These are phyloP conservation scores for Acridotheres tristis DNA, from an alignment of 2,797 vertebrate species.

Conservation along the genomic window DNA sequence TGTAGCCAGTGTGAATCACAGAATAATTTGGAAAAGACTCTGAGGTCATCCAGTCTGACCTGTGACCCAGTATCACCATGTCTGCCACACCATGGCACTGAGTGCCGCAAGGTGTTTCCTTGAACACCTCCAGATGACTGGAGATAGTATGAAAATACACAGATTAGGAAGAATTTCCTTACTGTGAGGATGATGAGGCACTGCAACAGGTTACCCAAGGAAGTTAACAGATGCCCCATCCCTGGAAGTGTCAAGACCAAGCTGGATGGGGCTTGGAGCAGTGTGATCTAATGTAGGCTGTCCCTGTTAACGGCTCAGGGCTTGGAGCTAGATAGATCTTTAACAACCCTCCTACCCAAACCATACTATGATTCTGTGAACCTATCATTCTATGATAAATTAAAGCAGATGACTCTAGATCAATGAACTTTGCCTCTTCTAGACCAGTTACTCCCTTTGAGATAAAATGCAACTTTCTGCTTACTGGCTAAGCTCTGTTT, in stretches of 20 bases:
- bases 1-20: background rate
- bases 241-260: background rate
- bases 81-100: background rate
- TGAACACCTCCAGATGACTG: background rate
- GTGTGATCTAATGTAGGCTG: background rate
- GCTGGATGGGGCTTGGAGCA: background rate
- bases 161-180: background rate
- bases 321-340: background rate
- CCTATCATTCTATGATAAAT: background rate
- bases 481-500: background rate
- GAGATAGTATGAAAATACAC: background rate
- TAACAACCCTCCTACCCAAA: background rate
- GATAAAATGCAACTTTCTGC: background rate
- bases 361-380: background rate
- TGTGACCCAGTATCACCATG: background rate
- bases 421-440: background rate
- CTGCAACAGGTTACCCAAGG: background rate
- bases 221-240: background rate
- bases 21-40: background rate
- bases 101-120: too few species aligned
- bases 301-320: background rate
- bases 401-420: background rate
- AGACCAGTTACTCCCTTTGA: background rate
- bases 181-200: background rate
- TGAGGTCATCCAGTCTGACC: background rate